Percentiles rank a stretch among this genome's conserved stretches.
These are phyloP conservation scores for Psittacula derbiana DNA, from an alignment of 2,797 vertebrate species.

Conservation along the genomic window DNA sequence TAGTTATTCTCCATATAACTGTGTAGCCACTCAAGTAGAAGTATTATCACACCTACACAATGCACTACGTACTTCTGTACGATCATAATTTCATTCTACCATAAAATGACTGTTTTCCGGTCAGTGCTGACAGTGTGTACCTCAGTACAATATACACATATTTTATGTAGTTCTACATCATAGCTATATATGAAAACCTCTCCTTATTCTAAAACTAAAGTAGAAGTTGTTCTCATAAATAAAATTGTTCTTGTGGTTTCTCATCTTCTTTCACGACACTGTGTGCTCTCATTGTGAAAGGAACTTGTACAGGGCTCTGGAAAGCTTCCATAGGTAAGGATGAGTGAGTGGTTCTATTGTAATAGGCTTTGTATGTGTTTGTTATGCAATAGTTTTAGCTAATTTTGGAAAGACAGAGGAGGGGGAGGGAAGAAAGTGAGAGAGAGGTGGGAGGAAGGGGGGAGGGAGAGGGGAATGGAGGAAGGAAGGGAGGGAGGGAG, in stretches of 20 bases:
- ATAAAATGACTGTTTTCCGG: not conserved
- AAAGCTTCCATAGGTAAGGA: not conserved
- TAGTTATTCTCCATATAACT: not conserved
- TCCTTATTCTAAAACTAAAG: not conserved
- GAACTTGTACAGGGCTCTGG: not conserved
- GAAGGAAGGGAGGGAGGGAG: too few species aligned
- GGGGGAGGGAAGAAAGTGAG: too few species aligned
- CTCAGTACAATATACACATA: not conserved
- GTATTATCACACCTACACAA: not conserved
- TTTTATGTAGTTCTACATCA: not conserved
- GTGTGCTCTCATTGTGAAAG: not conserved
- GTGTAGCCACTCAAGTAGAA: not conserved
- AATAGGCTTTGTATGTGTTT: not conserved
- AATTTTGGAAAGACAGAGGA: not conserved
- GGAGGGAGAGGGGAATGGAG: rapidly evolving
- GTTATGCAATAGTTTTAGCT: not conserved
- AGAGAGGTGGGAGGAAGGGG: not conserved
- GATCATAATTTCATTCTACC: not conserved
- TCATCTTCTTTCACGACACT: not conserved
- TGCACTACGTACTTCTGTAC: not conserved
- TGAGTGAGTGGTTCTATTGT: not conserved
- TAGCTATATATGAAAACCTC: not conserved
- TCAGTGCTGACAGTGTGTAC: not conserved
- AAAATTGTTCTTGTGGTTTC: not conserved
- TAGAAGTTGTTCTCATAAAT: not conserved